Evolutionary conservation across 2,113 vertebrate species (phyloP), one percentile per base, ranked within the genome.

Genomic region (Nothocercus julius): DNA sequence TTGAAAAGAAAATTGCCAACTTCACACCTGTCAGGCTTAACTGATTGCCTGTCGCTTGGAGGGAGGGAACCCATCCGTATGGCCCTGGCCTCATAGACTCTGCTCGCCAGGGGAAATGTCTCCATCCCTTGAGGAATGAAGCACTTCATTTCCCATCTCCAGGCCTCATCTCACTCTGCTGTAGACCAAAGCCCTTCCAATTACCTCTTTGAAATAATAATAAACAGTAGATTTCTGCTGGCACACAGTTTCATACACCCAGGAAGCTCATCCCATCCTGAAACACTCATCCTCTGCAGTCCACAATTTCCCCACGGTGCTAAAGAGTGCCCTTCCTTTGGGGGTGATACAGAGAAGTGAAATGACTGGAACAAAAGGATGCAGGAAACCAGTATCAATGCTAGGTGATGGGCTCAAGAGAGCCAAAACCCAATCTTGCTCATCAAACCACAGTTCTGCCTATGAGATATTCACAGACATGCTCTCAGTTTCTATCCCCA

Each of bases 11-110:
- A 96, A 67, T 76, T 89, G 92, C 83, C 73, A 93, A 1, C 51
- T 92, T 94, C 92, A 94, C 94, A 96, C 96, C 95, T 96, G 95
- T 85, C 80, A 21, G 78, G 38, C 88, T 94, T 85, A 89, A 95
- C 78, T 86, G 91, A 89, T 95, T 81, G 76, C 96, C 96, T 72
- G 30, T 87, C 42, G 5, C n/a, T 3, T 40, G 76, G 58, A 77
- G 53, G 58, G 38, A 53, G 66, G 66, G 68, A 54, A 11, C 5
- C 87, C 47, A 24, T 72, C 89, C 4, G 0, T 30, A 3, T 1
- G 54, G 66, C 66, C 70, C 80, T 45, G 85, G 66, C 73, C 85
- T 68, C 84, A 63, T 72, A 45, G 67, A 62, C 53, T 87, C 63
- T 27, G 73, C 73, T 89, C 11, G 0, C 80, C 84, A 11, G 70